Evolutionary conservation across 2,113 vertebrate genomes (phyloP).

Genomic region (Gavialis gangeticus): DNA sequence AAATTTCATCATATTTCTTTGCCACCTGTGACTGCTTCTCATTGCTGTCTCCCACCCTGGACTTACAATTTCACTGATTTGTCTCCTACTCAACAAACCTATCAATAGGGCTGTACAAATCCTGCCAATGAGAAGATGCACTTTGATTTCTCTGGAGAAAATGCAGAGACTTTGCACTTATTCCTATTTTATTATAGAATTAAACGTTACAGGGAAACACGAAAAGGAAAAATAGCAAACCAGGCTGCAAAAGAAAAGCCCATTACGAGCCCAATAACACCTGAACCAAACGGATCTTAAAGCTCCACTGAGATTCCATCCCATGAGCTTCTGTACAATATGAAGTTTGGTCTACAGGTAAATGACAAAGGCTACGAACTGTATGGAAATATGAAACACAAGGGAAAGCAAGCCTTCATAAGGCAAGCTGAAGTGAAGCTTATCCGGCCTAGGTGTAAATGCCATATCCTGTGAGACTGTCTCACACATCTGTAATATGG

Average conservation of each 20-base stretch:
- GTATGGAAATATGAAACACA: background rate
- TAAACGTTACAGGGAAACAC: background rate
- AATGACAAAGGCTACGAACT: background rate
- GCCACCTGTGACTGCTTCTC: accelerated
- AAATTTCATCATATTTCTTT: background rate
- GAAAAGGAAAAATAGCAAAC: background rate
- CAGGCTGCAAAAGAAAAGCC: background rate
- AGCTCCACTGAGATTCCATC: background rate
- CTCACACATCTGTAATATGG: background rate
- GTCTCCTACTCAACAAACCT: background rate
- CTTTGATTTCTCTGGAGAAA: background rate
- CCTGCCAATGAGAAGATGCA: background rate
- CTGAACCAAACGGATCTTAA: background rate
- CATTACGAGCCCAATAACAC: background rate
- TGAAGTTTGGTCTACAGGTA: background rate
- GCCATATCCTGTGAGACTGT: background rate
- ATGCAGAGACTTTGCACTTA: background rate
- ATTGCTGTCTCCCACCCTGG: background rate
- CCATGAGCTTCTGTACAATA: background rate
- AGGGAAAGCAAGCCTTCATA: background rate
- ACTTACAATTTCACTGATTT: background rate
- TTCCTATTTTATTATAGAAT: background rate
- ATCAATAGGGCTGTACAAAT: accelerated
- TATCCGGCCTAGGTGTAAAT: background rate
- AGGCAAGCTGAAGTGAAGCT: background rate